Conservation (phyloP, 2,888 invertebrate species). For the Molorchus minor region DNA sequence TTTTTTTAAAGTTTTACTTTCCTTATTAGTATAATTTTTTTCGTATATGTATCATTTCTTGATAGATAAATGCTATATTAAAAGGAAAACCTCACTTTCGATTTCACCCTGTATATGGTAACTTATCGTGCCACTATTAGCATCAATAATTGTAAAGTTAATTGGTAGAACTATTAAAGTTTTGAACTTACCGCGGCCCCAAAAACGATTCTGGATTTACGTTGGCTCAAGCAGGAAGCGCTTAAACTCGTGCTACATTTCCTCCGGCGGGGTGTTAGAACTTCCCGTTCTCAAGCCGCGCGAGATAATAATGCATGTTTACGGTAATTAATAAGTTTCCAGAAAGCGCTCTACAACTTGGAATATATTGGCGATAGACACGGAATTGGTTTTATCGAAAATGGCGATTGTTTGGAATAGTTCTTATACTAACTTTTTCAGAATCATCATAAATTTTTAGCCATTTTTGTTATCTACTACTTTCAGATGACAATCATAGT, state of each 20-base stretch:
- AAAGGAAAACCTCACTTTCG: too few species aligned
- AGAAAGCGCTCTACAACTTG: conserved; percentile 2
- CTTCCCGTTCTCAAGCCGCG: conserved; percentile 2
- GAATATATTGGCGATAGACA: not conserved
- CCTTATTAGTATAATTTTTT: too few species aligned
- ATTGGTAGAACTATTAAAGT: conserved; percentile 1
- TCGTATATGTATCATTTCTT: too few species aligned
- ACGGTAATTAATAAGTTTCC: conserved; percentile 15
- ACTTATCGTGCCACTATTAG: too few species aligned
- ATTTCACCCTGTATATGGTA: too few species aligned
- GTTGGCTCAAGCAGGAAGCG: conserved; percentile 14
- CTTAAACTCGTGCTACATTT: conserved; percentile 17
- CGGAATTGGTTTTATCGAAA: not conserved
- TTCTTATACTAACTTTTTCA: too few species aligned
- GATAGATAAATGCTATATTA: too few species aligned
- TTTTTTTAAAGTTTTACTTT: too few species aligned
- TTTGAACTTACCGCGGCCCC: not conserved
- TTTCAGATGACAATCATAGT: too few species aligned
- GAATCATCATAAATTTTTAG: too few species aligned
- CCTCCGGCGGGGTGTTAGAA: conserved; percentile 3
- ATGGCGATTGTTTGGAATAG: not conserved
- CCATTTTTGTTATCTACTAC: too few species aligned
- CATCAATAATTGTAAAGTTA: too few species aligned
- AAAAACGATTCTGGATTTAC: conserved; percentile 16
- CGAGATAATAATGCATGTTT: conserved; percentile 9